These are phyloP conservation scores for Penaeus indicus DNA, from an alignment of 1,140 invertebrate genomes.

Conservation along the genomic window DNA sequence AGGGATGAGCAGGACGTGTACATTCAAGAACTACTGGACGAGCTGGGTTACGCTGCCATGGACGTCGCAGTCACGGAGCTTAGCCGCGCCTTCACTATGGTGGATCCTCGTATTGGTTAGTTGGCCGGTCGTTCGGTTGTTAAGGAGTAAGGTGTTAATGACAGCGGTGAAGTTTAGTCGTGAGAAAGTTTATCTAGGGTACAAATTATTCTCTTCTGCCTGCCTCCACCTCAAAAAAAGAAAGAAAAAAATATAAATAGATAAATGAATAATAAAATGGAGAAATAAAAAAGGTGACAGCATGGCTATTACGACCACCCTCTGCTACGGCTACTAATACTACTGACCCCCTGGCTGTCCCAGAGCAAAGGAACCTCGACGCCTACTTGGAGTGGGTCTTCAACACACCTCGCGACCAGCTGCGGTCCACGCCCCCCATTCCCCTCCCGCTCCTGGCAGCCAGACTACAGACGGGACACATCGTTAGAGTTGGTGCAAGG, in stretches of 20 bases:
- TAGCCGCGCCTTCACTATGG: slow-evolving; percentile 52
- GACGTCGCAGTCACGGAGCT: slow-evolving; percentile 47
- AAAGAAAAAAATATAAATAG: no score
- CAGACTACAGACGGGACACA: slow-evolving; percentile 48
- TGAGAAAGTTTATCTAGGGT: no score
- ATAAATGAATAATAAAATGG: no score
- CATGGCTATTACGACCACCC: no score
- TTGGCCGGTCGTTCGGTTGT: background rate
- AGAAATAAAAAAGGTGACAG: no score
- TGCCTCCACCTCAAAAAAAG: no score
- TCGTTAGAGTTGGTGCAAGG: slow-evolving; percentile 37
- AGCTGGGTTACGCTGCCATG: slow-evolving; percentile 51
- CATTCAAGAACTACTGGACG: slow-evolving; percentile 52
- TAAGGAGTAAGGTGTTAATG: no score
- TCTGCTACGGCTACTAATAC: no score
- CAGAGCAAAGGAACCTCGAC: slow-evolving; percentile 41
- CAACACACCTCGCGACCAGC: slow-evolving; percentile 35
- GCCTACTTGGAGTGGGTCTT: slow-evolving; percentile 52
- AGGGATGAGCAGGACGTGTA: slow-evolving; percentile 53
- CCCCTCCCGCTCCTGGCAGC: slow-evolving; percentile 41
- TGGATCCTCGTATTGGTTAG: slow-evolving; percentile 55
- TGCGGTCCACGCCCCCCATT: slow-evolving; percentile 7
- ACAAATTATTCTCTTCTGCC: no score
- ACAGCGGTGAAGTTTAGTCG: no score
- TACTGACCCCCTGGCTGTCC: background rate